phyloP scores from a whole-genome alignment of 2,113 vertebrate species.

The Cynoglossus semilaevis region DNA sequence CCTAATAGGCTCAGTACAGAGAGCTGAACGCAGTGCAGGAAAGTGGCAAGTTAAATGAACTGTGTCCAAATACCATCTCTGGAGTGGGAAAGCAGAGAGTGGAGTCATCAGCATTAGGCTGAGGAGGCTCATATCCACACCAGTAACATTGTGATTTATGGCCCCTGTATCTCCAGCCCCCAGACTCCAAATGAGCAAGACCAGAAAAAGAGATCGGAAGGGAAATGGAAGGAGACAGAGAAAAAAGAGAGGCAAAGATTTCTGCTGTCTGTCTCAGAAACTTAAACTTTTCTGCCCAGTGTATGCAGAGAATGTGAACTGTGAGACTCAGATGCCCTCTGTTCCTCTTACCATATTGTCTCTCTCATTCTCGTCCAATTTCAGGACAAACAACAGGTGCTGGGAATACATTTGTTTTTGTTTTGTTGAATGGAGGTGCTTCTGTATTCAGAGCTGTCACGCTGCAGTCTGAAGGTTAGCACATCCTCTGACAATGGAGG shows the following conservation, averaged over 20 bases:
- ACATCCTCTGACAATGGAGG: constrained; percentile 43
- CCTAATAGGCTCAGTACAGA: constrained; percentile 68
- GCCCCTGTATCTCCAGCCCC: constrained; percentile 58
- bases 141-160: constrained; percentile 71
- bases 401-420: constrained; percentile 43
- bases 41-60: constrained; percentile 74
- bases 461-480: constrained; percentile 22
- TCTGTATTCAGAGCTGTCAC: constrained; percentile 39
- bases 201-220: constrained; percentile 42
- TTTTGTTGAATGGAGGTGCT: constrained; percentile 36
- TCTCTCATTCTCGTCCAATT: constrained; percentile 22
- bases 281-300: constrained; percentile 48
- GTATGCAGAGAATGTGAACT: constrained; percentile 29
- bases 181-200: constrained; percentile 67
- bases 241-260: constrained; percentile 12
- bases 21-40: constrained; percentile 49
- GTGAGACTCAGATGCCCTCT: constrained; percentile 30
- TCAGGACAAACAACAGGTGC: constrained; percentile 29
- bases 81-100: constrained; percentile 60
- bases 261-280: constrained; percentile 35
- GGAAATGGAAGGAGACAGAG: constrained; percentile 38
- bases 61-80: constrained; percentile 74
- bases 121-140: constrained; percentile 63
- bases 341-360: constrained; percentile 19
- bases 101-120: constrained; percentile 73